Evolutionary conservation across 1,140 invertebrate genomes (phyloP).

Genomic region (Cyclargus thomasi): DNA sequence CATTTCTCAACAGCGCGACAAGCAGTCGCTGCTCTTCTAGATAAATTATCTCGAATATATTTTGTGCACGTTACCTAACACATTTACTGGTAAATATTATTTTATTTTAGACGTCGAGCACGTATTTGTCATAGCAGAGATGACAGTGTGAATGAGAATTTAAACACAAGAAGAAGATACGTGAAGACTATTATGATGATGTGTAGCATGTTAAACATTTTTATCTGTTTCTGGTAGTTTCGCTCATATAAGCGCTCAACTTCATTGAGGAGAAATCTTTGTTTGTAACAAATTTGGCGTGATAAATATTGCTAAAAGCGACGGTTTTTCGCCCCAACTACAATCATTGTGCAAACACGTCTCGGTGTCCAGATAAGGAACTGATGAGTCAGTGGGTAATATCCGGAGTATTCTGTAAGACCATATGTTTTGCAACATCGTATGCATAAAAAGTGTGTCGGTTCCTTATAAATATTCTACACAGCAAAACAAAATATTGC

Average conservation of each 20-base stretch:
- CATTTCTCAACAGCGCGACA: background rate
- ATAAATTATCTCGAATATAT: constrained; percentile 2
- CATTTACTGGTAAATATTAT: constrained; percentile 7
- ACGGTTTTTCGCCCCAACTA: constrained; percentile 9
- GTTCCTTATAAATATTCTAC: constrained; percentile 17
- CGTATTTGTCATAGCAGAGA: constrained; percentile 9
- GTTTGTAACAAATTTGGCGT: too few species aligned
- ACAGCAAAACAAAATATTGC: background rate
- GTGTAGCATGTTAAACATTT: background rate
- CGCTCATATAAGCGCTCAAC: too few species aligned
- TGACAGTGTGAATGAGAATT: constrained; percentile 11
- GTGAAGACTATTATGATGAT: background rate
- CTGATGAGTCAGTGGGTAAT: constrained; percentile 52
- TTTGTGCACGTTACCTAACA: constrained; percentile 13
- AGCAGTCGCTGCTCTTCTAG: background rate
- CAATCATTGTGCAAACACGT: constrained; percentile 17
- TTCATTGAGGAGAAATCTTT: too few species aligned
- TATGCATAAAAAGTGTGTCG: constrained; percentile 56
- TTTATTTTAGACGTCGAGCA: constrained; percentile 8
- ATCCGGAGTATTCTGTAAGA: constrained; percentile 44
- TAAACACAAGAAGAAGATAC: background rate
- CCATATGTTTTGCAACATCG: constrained; percentile 56
- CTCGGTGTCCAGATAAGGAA: constrained; percentile 46
- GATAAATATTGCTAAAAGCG: background rate
- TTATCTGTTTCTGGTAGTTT: too few species aligned